phyloP scores from a whole-genome alignment of 2,797 vertebrate genomes.

The Molothrus ater region DNA sequence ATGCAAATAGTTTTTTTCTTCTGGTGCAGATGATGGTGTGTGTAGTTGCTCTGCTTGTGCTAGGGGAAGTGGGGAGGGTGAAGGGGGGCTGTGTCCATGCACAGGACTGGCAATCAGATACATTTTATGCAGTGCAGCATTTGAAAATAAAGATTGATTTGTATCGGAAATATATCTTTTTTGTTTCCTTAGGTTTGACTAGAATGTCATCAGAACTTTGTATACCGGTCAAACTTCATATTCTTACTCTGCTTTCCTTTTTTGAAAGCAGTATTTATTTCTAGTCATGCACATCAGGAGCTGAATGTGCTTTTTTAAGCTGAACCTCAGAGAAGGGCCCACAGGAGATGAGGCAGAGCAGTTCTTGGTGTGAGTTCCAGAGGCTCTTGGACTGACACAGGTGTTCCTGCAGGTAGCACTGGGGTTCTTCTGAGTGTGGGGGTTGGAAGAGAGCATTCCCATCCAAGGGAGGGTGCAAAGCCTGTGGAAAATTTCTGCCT shows the following conservation, averaged over 20 bases:
- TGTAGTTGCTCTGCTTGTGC: neutral
- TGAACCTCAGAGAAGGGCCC: neutral
- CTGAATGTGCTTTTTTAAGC: neutral
- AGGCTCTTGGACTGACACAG: neutral
- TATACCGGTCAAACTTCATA: neutral
- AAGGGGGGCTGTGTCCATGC: neutral
- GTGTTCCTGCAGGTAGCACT: neutral
- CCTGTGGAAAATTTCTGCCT: neutral
- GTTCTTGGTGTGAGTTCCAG: neutral
- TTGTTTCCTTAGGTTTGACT: neutral
- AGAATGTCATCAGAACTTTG: neutral
- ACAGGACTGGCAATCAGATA: neutral
- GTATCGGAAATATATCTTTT: neutral
- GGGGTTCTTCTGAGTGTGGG: neutral
- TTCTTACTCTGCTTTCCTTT: neutral
- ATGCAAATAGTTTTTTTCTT: neutral
- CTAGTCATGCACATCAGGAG: neutral
- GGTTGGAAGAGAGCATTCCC: neutral
- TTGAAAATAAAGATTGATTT: slow-evolving; percentile 55
- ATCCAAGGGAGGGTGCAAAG: neutral
- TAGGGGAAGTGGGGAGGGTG: neutral
- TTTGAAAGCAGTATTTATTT: neutral
- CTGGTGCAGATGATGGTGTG: neutral
- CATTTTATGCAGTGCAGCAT: neutral
- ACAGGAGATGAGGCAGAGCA: neutral